These are phyloP conservation scores for Brachyrhaphis roseni DNA, from an alignment of 2,797 vertebrate species.

Conservation along the genomic window DNA sequence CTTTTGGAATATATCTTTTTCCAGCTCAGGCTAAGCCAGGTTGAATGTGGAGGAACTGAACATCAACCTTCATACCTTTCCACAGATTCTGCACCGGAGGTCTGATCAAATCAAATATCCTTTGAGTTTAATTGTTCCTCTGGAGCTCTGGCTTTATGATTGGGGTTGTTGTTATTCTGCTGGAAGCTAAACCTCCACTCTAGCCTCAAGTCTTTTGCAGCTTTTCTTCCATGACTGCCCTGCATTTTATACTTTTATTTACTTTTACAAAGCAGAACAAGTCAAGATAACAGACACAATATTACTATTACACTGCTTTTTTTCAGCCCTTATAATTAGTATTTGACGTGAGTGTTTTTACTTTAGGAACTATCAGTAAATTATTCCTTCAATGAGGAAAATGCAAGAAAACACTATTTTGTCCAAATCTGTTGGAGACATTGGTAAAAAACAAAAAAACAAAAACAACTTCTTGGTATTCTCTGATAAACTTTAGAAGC, in stretches of 20 bases:
- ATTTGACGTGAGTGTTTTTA: background rate
- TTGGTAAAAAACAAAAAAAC: background rate
- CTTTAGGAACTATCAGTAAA: background rate
- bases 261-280: background rate
- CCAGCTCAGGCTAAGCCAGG: background rate
- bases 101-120: background rate
- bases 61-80: background rate
- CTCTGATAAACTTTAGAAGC: background rate
- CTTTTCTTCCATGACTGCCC: background rate
- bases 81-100: background rate
- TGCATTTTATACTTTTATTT: background rate
- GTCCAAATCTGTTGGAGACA: background rate
- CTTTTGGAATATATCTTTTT: background rate
- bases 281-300: background rate
- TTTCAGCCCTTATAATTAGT: background rate
- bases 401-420: background rate
- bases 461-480: background rate
- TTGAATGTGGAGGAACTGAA: background rate
- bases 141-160: background rate
- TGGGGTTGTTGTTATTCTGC: background rate
- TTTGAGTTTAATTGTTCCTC: background rate
- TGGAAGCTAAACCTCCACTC: background rate
- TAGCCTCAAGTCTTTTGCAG: background rate
- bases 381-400: background rate
- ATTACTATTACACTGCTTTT: background rate